Conservation (phyloP, 1,140 invertebrate species). For the Anoplophora glabripennis region DNA sequence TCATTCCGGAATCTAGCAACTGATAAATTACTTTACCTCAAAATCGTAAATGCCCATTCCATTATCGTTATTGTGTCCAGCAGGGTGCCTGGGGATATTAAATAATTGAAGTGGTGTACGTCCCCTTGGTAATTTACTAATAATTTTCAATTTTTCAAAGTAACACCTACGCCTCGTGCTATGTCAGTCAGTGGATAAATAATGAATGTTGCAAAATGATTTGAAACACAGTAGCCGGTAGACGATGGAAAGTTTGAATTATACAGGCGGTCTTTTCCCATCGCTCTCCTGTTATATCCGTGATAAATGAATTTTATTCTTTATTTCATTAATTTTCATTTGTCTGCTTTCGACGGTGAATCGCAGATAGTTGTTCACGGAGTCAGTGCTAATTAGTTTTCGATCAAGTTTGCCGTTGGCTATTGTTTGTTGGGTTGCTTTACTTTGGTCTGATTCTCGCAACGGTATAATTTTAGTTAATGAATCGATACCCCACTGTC, state of each 20-base stretch:
- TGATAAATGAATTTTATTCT: slow-evolving; percentile 10
- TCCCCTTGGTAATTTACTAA: slow-evolving; percentile 19
- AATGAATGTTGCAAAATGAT: slow-evolving; percentile 11
- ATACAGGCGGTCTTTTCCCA: not conserved
- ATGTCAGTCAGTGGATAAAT: slow-evolving; percentile 6
- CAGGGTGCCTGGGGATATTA: not conserved
- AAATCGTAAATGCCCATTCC: too few species aligned
- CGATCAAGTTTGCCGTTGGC: slow-evolving; percentile 12
- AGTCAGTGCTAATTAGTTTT: slow-evolving; percentile 15
- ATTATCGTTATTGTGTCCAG: too few species aligned
- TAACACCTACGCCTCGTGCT: slow-evolving; percentile 14
- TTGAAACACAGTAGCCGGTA: slow-evolving; percentile 17
- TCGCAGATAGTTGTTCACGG: not conserved
- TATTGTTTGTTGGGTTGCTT: slow-evolving; percentile 15
- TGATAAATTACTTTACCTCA: too few species aligned
- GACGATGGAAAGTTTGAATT: not conserved
- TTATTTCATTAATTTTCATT: slow-evolving; percentile 16
- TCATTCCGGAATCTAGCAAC: too few species aligned
- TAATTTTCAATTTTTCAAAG: slow-evolving; percentile 24
- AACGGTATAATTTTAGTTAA: slow-evolving; percentile 24
- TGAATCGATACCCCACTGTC: slow-evolving; percentile 26
- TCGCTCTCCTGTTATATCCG: not conserved
- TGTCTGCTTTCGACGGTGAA: slow-evolving; percentile 13
- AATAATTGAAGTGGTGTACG: slow-evolving; percentile 14
- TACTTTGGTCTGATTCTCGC: slow-evolving; percentile 14